Evolutionary conservation across 2,888 invertebrate species (phyloP).

Genomic region (Hermodice carunculata): DNA sequence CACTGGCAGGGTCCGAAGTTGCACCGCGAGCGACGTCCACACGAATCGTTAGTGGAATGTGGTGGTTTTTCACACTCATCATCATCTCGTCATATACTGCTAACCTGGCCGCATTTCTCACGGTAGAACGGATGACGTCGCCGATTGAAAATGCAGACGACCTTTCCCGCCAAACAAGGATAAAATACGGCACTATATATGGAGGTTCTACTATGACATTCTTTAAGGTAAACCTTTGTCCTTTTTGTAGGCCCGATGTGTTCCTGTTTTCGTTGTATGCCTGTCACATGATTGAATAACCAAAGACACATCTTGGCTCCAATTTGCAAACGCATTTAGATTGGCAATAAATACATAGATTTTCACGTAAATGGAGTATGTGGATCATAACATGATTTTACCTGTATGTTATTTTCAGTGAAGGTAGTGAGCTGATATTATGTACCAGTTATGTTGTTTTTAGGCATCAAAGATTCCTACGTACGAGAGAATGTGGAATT

Average conservation of each 20-base stretch:
- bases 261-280: no score
- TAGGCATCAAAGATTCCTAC: slow-evolving; percentile 84
- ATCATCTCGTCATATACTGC: slow-evolving; percentile 99
- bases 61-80: slow-evolving; percentile 99
- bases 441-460: no score
- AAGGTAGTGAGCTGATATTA: no score
- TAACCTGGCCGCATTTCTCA: slow-evolving; percentile 96
- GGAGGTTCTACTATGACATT: slow-evolving; percentile 98
- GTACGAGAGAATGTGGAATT: slow-evolving; percentile 85
- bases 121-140: slow-evolving; percentile 95
- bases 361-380: no score
- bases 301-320: no score
- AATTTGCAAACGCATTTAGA: no score
- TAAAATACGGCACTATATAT: slow-evolving; percentile 93
- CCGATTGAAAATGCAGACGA: slow-evolving; percentile 97
- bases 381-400: no score
- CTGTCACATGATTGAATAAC: no score
- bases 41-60: slow-evolving; percentile 89
- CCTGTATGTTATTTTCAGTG: no score
- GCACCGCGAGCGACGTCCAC: slow-evolving; percentile 83
- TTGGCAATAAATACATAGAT: no score
- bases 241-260: no score
- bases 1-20: slow-evolving; percentile 66
- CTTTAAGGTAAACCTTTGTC: slow-evolving; percentile 80
- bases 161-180: slow-evolving; percentile 91